Base-by-base conservation (phyloP, 2,888 invertebrate species). In the Andricus quercusramuli region DNA sequence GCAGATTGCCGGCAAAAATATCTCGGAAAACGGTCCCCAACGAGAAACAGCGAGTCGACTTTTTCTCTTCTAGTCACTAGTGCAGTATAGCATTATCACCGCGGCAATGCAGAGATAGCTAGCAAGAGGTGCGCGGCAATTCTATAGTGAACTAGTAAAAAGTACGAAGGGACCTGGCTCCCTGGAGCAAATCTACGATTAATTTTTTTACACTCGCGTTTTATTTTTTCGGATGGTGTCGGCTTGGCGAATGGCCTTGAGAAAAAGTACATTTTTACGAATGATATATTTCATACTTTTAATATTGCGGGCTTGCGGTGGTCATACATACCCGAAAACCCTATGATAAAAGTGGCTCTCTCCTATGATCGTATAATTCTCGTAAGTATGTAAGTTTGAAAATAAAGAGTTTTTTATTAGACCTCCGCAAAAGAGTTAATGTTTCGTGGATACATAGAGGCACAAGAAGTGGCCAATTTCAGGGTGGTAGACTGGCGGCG, bases 61-160 rank as follows among this genome's bases (percentile, higher is more conserved):
- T 51, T 70, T 70, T 47, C 29, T 22, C 20, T 25, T 17, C 25
- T 25, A 51, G 29, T 51, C n/a, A 25, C 22, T 8, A 47, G 20
- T 70, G 25, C 9, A 47, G 47, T 70, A 25, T 70, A 20, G 62
- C 62, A 25, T 62, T 25, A 32, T 1, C 32, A 67, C 13, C 41
- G 37, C n/a, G 44, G 15, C 29, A 47, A 47, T 70, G 70, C 51
- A 47, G 44, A 68, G 44, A 44, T 68, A 25, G 29, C 47, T 25
- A 68, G 41, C 29, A 68, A 17, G 41, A 68, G 67, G 47, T 70
- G 70, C 20, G 47, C 70, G 70, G 25, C 47, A 70, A 70, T 70
- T 70, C 29, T 70, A 47, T 70, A 51, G 47, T 29, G 29, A 51
- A 70, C 70, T 47, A 47, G 70, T 22, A 70, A 47, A 70, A 51